Evolutionary conservation across 2,888 invertebrate species (phyloP).

Genomic region (Cylindroiulus punctatus): DNA sequence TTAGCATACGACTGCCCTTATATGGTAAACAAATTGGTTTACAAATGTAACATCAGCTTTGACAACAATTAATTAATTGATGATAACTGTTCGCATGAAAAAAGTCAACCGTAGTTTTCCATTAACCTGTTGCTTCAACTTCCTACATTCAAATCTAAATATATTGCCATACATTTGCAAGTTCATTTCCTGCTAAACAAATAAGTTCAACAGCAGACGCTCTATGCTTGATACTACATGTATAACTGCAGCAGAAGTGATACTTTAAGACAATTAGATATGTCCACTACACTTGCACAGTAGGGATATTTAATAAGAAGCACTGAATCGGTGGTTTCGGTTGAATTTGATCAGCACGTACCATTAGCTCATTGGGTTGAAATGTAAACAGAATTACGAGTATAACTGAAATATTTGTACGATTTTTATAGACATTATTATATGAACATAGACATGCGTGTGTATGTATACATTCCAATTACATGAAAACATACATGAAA

Average conservation of each 20-base stretch:
- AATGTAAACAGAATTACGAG: not conserved
- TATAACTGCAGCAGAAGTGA: too few species aligned
- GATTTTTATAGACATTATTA: too few species aligned
- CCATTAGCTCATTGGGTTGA: not conserved
- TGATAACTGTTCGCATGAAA: not conserved
- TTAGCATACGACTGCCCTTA: not conserved
- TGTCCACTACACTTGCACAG: too few species aligned
- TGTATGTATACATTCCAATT: too few species aligned
- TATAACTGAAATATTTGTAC: too few species aligned
- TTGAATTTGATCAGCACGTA: too few species aligned
- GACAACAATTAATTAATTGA: conserved; percentile 45
- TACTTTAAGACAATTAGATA: too few species aligned
- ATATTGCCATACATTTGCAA: not conserved
- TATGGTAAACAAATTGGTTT: conserved; percentile 30
- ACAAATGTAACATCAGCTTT: conserved; percentile 10
- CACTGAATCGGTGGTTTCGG: too few species aligned
- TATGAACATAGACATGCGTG: too few species aligned
- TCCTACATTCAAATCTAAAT: conserved; percentile 1
- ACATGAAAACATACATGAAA: too few species aligned
- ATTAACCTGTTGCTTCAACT: conserved; percentile 14
- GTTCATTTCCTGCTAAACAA: not conserved
- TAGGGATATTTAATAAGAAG: too few species aligned
- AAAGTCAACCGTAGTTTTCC: not conserved
- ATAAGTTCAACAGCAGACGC: not conserved
- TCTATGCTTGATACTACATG: too few species aligned